Evolutionary conservation across 2,888 invertebrate genomes (phyloP), one percentile per base, ranked within the genome.

Genomic region (Anodontia alba): DNA sequence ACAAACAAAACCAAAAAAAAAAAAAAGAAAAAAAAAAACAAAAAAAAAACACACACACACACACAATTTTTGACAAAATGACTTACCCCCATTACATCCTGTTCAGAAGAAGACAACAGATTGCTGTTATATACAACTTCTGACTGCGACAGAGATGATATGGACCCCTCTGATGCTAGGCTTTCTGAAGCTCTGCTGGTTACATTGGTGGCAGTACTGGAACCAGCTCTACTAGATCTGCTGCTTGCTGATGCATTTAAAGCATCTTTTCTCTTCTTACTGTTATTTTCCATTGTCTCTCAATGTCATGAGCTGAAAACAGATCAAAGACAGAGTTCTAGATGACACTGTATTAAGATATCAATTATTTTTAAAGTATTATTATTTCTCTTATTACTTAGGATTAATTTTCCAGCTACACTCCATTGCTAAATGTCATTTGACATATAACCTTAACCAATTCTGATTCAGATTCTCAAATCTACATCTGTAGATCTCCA

Each of bases 161-260:
- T 33, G 5, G 62, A 62, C 10, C 17, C 1, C 10, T 62, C 33
- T 38, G 38, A 8, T 38, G 38, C 38, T 5, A 26, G 57, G 57
- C 57, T 57, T 15, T 69, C 69, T 42, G 69, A 42, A 8, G 43
- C 69, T 43, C 42, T 69, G 42, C 69, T 69, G 2, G 69, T 26
- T 23, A 46, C 69, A 69, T 69, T 46, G 23, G 43, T 69, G 15
- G 26, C 69, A 23, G 43, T 69, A 43, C 43, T 42, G 23, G 76
- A 38, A 73, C 80, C 76, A n/a, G 73, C 70, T 69, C 75, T 76
- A n/a, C 72, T 80, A 20, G 76, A 76, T 1, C 80, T 20, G n/a
- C 33, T 73, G 46, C 80, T 80, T 31, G 67, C 68, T 23, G 69
- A 20, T 29, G 68, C 36, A 69, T 51, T 76, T 29, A 72, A 26